phyloP scores from a whole-genome alignment of 2,113 vertebrate species.

The Gnathonemus longibarbis region DNA sequence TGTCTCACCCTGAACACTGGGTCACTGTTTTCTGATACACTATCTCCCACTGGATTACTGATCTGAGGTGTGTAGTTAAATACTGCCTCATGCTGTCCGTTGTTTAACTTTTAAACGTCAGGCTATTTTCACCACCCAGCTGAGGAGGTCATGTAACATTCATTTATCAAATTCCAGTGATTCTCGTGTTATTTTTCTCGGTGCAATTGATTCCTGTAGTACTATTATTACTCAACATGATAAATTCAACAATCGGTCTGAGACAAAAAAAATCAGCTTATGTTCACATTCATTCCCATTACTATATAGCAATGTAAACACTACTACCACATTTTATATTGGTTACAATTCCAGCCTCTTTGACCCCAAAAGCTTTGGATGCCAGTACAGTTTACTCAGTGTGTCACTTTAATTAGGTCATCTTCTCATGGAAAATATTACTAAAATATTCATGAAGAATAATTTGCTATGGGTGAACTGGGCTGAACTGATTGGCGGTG shows the following conservation, averaged over 20 bases:
- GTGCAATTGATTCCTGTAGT: neutral
- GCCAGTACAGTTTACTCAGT: neutral
- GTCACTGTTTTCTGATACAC: neutral
- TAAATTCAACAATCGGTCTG: neutral
- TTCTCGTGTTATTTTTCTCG: neutral
- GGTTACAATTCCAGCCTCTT: neutral
- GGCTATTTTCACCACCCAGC: neutral
- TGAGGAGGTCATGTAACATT: neutral
- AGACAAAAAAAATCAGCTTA: neutral
- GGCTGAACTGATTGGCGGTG: neutral
- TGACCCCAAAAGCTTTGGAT: neutral
- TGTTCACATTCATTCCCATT: neutral
- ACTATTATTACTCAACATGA: neutral
- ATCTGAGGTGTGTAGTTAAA: neutral
- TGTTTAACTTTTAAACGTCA: neutral
- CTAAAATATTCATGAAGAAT: conserved; percentile 2
- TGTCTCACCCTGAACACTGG: neutral
- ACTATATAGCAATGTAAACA: neutral
- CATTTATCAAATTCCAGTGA: neutral
- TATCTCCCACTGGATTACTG: neutral
- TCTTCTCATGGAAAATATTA: neutral
- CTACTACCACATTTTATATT: neutral
- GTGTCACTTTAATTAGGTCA: conserved; percentile 8
- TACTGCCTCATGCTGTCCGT: neutral
- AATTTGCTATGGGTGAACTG: neutral